Percentiles rank a stretch among this genome's conserved stretches.
phyloP scores from a whole-genome alignment of 2,888 invertebrate genomes.

The Rhodophaea formosa region DNA sequence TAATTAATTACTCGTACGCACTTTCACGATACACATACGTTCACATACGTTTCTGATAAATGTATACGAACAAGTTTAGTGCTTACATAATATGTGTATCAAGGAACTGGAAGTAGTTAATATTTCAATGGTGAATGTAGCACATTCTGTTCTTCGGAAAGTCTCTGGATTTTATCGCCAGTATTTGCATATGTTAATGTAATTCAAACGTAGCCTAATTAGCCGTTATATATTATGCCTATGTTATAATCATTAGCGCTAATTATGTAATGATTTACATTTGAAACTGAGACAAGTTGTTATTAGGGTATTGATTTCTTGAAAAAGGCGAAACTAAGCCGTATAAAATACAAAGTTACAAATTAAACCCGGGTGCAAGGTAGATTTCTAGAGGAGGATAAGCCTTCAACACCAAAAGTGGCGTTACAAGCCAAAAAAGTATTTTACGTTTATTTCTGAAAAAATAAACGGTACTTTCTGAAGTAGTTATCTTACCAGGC shows the following conservation, averaged over 20 bases:
- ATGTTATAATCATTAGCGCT: not conserved
- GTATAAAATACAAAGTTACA: too few relatives aligned
- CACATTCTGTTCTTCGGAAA: not conserved
- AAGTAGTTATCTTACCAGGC: too few relatives aligned
- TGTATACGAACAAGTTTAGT: not conserved
- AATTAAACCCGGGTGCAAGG: too few relatives aligned
- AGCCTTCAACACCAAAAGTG: too few relatives aligned
- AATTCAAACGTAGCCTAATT: not conserved
- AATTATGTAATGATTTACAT: not conserved
- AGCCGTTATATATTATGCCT: not conserved
- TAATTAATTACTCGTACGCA: not conserved
- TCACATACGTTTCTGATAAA: not conserved
- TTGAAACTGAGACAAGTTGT: not conserved
- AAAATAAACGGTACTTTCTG: too few relatives aligned
- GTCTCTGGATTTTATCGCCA: not conserved
- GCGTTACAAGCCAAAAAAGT: too few relatives aligned
- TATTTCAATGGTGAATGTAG: not conserved
- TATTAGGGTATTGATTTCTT: not conserved
- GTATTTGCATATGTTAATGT: not conserved
- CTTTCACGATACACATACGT: not conserved
- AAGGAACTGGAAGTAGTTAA: slow-evolving; percentile 1
- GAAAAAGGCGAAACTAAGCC: too few relatives aligned
- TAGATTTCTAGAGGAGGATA: too few relatives aligned
- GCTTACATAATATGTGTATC: slow-evolving; percentile 7
- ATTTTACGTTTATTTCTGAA: too few relatives aligned